phyloP scores from a whole-genome alignment of 2,113 vertebrate species.

The Takifugu flavidus region DNA sequence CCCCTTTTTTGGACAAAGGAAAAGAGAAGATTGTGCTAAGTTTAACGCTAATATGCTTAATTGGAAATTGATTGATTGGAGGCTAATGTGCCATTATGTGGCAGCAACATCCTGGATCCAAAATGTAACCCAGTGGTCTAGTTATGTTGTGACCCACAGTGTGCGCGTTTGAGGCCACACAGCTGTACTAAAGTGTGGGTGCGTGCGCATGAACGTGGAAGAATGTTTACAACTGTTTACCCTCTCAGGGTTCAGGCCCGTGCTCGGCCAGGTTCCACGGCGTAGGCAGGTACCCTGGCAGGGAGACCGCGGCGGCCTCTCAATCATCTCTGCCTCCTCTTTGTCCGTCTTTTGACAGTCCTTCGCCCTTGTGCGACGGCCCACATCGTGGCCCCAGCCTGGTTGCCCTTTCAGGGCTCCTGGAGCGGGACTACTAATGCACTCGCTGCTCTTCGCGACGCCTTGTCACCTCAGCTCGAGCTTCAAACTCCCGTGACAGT shows the following conservation, averaged over 20 bases:
- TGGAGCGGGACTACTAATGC: conserved; percentile 71
- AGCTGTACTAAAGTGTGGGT: conserved; percentile 20
- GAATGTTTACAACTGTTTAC: conserved; percentile 58
- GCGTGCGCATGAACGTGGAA: conserved; percentile 6
- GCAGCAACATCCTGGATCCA: no score
- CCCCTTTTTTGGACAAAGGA: no score
- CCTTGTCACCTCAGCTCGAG: conserved; percentile 36
- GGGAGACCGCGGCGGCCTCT: conserved; percentile 58
- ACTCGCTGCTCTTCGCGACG: conserved; percentile 36
- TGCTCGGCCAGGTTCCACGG: conserved; percentile 30
- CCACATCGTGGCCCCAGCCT: conserved; percentile 46
- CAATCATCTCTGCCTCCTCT: conserved; percentile 60
- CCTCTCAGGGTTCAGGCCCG: conserved; percentile 22
- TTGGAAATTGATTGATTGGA: background rate
- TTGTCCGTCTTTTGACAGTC: conserved; percentile 66
- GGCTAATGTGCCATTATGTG: background rate
- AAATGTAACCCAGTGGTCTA: background rate
- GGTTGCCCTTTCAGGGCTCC: conserved; percentile 63
- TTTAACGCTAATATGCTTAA: no score
- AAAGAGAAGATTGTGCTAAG: no score
- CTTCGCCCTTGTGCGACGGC: conserved; percentile 48
- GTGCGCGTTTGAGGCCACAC: conserved; percentile 18
- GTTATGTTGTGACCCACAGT: background rate
- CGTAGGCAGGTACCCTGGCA: conserved; percentile 45
- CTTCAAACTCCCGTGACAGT: conserved; percentile 64